Conservation (phyloP, 92 coral and sea anemone species). For the Epizoanthus rinbou region DNA sequence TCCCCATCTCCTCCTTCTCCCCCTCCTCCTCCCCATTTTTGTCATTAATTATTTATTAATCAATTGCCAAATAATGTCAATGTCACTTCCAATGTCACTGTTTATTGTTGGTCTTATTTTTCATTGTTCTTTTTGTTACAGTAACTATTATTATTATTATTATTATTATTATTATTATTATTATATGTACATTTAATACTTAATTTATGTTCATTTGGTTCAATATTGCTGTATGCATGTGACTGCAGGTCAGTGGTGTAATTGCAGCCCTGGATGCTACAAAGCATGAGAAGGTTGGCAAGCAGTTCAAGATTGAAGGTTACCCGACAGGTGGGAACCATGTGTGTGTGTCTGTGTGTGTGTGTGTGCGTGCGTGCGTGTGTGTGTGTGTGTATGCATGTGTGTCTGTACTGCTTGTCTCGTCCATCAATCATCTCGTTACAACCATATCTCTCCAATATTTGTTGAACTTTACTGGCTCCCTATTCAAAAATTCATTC, state of each 20-base stretch:
- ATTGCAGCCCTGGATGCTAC: conserved; percentile 98
- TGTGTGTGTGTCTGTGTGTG: background rate
- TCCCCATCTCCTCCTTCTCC: background rate
- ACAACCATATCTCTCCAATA: too few relatives aligned
- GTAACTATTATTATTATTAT: background rate
- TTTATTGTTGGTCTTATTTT: too few relatives aligned
- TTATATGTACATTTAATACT: too few relatives aligned
- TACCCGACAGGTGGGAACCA: conserved; percentile 82
- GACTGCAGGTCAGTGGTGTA: conserved; percentile 68
- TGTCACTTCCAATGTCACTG: background rate
- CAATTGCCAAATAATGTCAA: too few relatives aligned
- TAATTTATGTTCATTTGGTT: background rate
- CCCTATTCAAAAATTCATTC: too few relatives aligned
- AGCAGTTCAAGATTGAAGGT: conserved; percentile 88
- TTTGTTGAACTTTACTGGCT: too few relatives aligned
- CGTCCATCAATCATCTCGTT: too few relatives aligned
- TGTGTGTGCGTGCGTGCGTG: background rate
- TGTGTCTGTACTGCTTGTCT: background rate
- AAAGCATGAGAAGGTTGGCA: conserved; percentile 73
- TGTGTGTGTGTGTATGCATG: background rate
- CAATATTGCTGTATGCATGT: background rate
- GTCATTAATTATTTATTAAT: too few relatives aligned
- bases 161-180: too few relatives aligned
- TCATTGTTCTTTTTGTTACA: background rate
- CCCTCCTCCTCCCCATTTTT: too few relatives aligned